Evolutionary conservation across 1,140 invertebrate species (phyloP), one percentile per base, ranked within the genome.

Genomic region (Drosophila oshimai): DNA sequence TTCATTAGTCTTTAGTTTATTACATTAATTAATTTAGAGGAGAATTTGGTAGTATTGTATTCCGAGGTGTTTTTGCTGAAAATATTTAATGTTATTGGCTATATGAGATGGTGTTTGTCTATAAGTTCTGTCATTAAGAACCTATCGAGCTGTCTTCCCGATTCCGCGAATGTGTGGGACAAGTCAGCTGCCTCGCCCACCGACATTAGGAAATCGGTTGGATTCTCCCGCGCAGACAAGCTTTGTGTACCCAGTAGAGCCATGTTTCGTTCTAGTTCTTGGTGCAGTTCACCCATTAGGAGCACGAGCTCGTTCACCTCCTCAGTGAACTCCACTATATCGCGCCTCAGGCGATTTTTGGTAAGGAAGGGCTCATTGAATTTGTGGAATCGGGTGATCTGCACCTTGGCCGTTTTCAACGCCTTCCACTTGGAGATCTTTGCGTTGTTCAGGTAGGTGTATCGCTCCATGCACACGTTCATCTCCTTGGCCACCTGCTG

Each of bases 381-480:
- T 1, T n/a, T 22, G 6, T 6, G 4, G 1, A 51, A 42, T 13
- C 54, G 42, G 6, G 5, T 6, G 2, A 15, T 9, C 20, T 62
- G 42, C 1, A 51, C 49, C 2, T 2, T 22, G n/a, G 44, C 60
- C 0, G 50, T 28, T 5, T 4, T 12, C 0, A 20, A 6, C 0
- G 41, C 55, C 9, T 73, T 69, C 1, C 1, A 0, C 4, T 68
- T 78, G 22, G 45, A 53, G 1, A 73, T 18, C 17, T 77, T 78
- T 3, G 4, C 34, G 0, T 54, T 6, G 1, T 62, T 2, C 4
- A 77, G 7, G 0, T 28, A 6, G 1, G 12, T 9, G 12, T 58
- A 73, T 13, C 53, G 47, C 2, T 65, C 9, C 44, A 42, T 34
- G 31, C 76, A 79, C 0, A 57, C 47, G 6, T 33, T 6, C 22